Base-by-base conservation (phyloP, 2,797 vertebrate species). In the Clarias platycephalus region DNA sequence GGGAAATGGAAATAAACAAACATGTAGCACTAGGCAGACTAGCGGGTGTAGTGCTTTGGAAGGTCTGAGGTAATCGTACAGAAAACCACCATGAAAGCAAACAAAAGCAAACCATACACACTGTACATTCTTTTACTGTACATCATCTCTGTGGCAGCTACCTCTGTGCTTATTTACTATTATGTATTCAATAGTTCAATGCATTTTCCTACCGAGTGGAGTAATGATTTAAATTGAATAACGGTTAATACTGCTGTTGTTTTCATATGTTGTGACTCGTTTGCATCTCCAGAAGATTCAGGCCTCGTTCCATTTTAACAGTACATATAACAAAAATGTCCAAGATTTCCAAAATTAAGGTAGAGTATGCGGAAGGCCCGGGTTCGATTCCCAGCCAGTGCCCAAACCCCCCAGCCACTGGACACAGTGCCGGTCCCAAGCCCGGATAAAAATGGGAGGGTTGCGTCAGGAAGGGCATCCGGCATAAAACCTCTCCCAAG, bases 1-100 rank as follows among this genome's bases (percentile, higher is more conserved):
- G 86, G 88, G 88, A 91, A 93, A 93, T 93, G 80, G 92, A 94
- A 93, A 93, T 93, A 93, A 92, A 93, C 90, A 92, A 87, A 93
- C 91, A 91, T 91, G 91, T 90, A 84, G 81, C 67, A 80, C 70
- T 77, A 85, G 62, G 82, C 78, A 82, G 70, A 81, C 60, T 55
- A 81, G 80, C 76, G 80, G 77, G 49, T 58, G 70, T 44, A 66
- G 40, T 84, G 67, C 58, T 71, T 92, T 92, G 89, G 91, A 89
- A 92, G 90, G 89, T 91, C 91, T 90, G 88, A 18, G 24, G 84
- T 90, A 87, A 90, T 91, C 88, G 90, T 83, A 90, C 90, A 89
- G 85, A 94, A 90, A 93, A 92, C 89, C 89, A 88, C 90, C 92
- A 91, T 89, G 88, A 89, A 88, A 92, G 87, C 85, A 85, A 86